Evolutionary conservation across 2,888 invertebrate genomes (phyloP), one percentile per base, ranked within the genome.

Genomic region (Atherix ibis): DNA sequence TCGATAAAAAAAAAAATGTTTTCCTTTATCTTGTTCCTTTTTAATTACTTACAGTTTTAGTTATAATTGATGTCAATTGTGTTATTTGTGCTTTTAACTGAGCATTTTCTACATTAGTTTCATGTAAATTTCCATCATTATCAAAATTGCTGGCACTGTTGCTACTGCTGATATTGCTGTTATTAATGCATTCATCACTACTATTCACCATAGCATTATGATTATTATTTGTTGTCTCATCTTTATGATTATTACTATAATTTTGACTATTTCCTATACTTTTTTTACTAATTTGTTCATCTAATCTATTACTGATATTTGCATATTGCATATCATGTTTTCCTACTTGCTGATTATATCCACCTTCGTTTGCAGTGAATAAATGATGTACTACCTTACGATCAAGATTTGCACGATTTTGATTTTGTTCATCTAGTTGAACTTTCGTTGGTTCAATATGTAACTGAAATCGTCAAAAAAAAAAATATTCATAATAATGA

Each of bases 11-110:
- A n/a, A n/a, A n/a, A n/a, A n/a, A n/a, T n/a, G n/a, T n/a, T n/a
- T n/a, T n/a, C n/a, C n/a, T n/a, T n/a, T n/a, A n/a, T n/a, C n/a
- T n/a, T n/a, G n/a, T n/a, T n/a, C n/a, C n/a, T n/a, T n/a, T n/a
- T n/a, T n/a, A n/a, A n/a, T n/a, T n/a, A 66, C 73, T 67, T 55
- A 83, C 83, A 45, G 82, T 82, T 51, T 82, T 79, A 44, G 73
- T 71, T 42, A 84, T 79, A 45, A 80, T 71, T 49, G 64, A 70
- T 59, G 80, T 77, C 52, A 83, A 80, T 55, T 79, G 70, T 42
- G 69, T 68, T 32, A 76, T 71, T 50, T 72, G 66, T 27, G 63
- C 63, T 48, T 73, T 73, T 44, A 81, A 59, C 44, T 72, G 71
- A 46, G 68, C 66, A 53, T 75, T 77, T 51, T 76, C 69, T 44